Conservation (phyloP, 2,113 vertebrate genomes). For the Peromyscus maniculatus region DNA sequence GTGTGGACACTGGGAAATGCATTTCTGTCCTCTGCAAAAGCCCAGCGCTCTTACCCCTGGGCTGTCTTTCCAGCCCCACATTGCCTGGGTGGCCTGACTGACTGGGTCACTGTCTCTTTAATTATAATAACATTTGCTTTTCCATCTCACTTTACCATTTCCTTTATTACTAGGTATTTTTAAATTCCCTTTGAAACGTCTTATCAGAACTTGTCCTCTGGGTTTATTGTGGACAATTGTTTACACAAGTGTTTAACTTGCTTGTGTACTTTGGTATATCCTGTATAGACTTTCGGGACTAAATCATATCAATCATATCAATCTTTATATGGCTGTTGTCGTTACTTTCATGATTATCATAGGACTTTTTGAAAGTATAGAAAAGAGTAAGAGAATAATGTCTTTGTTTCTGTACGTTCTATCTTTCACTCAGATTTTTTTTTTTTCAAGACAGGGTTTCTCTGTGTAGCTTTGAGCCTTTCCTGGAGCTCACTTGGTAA, state of each 20-base stretch:
- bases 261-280: not conserved
- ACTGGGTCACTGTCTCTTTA: not conserved
- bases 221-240: not conserved
- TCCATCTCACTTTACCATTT: not conserved
- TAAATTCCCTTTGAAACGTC: not conserved
- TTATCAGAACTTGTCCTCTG: constrained; percentile 16
- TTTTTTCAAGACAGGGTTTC: too few relatives aligned
- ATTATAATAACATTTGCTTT: not conserved
- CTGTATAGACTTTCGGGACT: not conserved
- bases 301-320: not conserved
- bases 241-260: constrained; percentile 22
- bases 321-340: not conserved
- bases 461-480: too few relatives aligned
- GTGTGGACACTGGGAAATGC: not conserved
- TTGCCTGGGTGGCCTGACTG: not conserved
- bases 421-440: constrained; percentile 5
- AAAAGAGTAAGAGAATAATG: not conserved
- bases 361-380: not conserved
- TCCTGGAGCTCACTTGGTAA: too few relatives aligned
- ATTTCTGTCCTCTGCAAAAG: too few relatives aligned
- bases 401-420: not conserved
- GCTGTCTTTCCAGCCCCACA: too few relatives aligned
- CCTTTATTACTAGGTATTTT: not conserved
- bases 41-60: not conserved
- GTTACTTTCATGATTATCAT: not conserved